phyloP scores from a whole-genome alignment of 2,113 vertebrate species.

The Phaetusa simplex region DNA sequence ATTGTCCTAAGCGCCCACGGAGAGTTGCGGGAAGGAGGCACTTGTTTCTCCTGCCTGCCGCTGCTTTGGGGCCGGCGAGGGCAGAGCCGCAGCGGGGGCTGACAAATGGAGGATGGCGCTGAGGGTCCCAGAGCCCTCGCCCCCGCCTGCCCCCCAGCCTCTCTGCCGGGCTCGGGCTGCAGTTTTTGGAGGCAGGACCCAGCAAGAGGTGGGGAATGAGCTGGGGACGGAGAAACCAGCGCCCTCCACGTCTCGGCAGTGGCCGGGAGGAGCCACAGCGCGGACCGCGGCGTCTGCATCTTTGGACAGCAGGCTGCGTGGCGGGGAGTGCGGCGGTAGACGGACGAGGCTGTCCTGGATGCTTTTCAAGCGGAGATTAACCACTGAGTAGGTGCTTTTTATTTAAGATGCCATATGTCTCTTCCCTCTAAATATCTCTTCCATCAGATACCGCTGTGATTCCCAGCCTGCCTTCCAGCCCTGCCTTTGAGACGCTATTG shows the following conservation, averaged over 20 bases:
- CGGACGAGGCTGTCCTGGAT: conserved; percentile 23
- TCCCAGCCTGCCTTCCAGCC: conserved; percentile 41
- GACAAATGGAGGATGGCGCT: neutral
- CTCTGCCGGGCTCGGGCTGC: neutral
- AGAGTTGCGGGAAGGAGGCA: neutral
- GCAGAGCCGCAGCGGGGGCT: neutral
- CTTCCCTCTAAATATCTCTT: conserved; percentile 61
- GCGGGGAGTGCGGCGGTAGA: neutral
- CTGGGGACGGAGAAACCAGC: neutral
- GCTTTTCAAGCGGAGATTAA: conserved; percentile 59
- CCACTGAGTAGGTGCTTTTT: conserved; percentile 44
- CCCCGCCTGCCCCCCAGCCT: rapidly evolving
- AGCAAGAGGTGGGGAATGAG: neutral
- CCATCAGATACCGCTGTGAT: conserved; percentile 36
- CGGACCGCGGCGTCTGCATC: neutral
- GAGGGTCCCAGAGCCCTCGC: rapidly evolving
- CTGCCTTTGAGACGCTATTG: neutral
- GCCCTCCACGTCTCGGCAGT: neutral
- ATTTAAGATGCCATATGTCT: conserved; percentile 64
- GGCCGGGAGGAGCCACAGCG: neutral
- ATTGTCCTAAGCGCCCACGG: neutral
- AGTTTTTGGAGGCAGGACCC: neutral
- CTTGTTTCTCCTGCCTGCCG: neutral
- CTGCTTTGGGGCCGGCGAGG: neutral
- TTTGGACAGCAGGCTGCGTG: neutral